These are phyloP conservation scores for Montipora foliosa DNA, from an alignment of 64 coral and sea anemone genomes.

Conservation along the genomic window DNA sequence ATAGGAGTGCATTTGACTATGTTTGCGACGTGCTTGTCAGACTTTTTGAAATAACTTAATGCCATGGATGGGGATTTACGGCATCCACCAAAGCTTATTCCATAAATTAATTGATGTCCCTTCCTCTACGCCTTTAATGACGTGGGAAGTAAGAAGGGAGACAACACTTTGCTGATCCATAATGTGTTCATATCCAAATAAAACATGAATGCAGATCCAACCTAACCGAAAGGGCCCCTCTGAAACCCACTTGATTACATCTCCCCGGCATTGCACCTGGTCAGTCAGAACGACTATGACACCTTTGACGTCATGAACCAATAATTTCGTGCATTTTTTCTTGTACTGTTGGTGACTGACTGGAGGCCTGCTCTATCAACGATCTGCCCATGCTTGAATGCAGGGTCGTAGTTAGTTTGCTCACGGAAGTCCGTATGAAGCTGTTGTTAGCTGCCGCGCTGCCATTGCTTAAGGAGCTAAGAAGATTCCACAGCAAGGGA, in stretches of 20 bases:
- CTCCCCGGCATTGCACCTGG: background rate
- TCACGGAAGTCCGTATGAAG: slow-evolving; percentile 55
- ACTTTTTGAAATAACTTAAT: background rate
- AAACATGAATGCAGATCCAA: background rate
- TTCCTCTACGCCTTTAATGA: background rate
- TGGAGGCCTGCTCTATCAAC: slow-evolving; percentile 81
- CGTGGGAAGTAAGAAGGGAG: no score
- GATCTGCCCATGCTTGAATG: slow-evolving; percentile 85
- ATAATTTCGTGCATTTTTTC: slow-evolving; percentile 86
- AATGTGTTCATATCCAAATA: background rate
- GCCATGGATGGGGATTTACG: no score
- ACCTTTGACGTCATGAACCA: slow-evolving; percentile 4
- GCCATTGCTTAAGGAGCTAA: slow-evolving; percentile 67
- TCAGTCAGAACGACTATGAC: background rate
- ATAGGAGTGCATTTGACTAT: background rate
- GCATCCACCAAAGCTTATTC: no score
- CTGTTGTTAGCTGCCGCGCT: slow-evolving; percentile 73
- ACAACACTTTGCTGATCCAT: no score
- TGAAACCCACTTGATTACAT: no score
- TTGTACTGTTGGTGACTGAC: slow-evolving; percentile 78
- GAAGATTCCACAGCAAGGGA: slow-evolving; percentile 89
- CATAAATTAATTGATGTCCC: background rate
- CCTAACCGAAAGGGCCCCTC: background rate
- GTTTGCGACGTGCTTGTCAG: background rate
- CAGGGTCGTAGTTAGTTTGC: slow-evolving; percentile 61